Percentiles rank a stretch among this genome's conserved stretches.
Conservation (phyloP, 2,888 invertebrate genomes). For the Cosmopolites sordidus region DNA sequence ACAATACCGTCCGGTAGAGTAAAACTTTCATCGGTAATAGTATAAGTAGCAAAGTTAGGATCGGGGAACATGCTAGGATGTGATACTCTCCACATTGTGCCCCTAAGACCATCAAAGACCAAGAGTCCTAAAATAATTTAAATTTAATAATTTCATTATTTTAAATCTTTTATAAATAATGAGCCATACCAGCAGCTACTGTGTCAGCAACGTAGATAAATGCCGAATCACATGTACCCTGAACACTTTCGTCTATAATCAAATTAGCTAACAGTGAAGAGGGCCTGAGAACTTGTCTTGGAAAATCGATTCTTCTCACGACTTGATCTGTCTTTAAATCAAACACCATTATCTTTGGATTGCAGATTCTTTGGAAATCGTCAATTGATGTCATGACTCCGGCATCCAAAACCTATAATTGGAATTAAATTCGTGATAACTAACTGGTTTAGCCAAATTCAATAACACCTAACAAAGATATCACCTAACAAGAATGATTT, state of each 20-base stretch:
- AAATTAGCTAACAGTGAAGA: conserved; percentile 74
- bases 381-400: conserved; percentile 69
- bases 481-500: no score
- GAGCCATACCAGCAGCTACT: conserved; percentile 65
- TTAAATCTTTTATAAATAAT: no score
- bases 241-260: conserved; percentile 68
- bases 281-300: conserved; percentile 68
- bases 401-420: conserved; percentile 74
- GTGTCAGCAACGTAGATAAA: conserved; percentile 80
- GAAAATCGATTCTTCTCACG: conserved; percentile 69
- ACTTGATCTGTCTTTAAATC: conserved; percentile 69
- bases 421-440: no score
- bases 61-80: conserved; percentile 84
- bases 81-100: conserved; percentile 74
- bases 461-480: no score
- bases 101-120: conserved; percentile 66
- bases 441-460: no score
- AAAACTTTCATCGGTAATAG: conserved; percentile 64
- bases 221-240: conserved; percentile 68
- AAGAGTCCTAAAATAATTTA: conserved; percentile 51
- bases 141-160: no score
- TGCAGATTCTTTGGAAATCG: conserved; percentile 63
- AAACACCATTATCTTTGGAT: conserved; percentile 77
- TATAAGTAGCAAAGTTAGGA: conserved; percentile 72
- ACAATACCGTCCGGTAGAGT: conserved; percentile 72